Evolutionary conservation across 2,888 invertebrate species (phyloP).

Genomic region (Dorcus hopei): DNA sequence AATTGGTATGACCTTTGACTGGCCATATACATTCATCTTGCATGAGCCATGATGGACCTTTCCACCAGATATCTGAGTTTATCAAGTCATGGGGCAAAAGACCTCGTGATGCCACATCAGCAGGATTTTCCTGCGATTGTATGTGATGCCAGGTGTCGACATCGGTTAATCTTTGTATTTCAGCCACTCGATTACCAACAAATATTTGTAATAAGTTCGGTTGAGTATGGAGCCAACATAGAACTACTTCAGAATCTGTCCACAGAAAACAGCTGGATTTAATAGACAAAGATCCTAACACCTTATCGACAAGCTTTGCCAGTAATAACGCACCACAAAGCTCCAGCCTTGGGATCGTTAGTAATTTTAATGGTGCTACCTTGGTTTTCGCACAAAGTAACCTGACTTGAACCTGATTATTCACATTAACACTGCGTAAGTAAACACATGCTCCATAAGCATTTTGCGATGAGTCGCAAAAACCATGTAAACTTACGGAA

Average conservation of each 20-base stretch:
- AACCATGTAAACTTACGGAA: constrained; percentile 23
- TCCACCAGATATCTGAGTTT: no score
- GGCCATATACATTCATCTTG: no score
- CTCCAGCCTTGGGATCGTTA: constrained; percentile 15
- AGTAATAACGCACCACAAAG: constrained; percentile 11
- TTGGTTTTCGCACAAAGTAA: constrained; percentile 12
- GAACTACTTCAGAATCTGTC: constrained; percentile 8
- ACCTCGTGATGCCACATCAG: neutral
- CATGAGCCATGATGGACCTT: no score
- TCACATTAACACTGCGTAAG: constrained; percentile 6
- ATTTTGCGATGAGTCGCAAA: constrained; percentile 27
- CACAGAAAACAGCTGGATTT: neutral
- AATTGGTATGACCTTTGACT: no score
- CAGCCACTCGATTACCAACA: constrained; percentile 5
- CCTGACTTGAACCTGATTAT: neutral
- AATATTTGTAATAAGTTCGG: constrained; percentile 7
- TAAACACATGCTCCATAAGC: constrained; percentile 31
- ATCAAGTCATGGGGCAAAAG: no score
- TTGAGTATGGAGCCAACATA: constrained; percentile 5
- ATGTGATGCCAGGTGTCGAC: constrained; percentile 10
- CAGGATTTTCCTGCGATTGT: constrained; percentile 9
- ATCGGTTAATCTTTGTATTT: constrained; percentile 10
- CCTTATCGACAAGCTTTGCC: constrained; percentile 3
- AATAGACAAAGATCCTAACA: neutral
- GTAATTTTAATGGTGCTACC: constrained; percentile 11